Evolutionary conservation across 2,113 vertebrate species (phyloP), one percentile per base, ranked within the genome.

Genomic region (Hippocampus mohnikei): DNA sequence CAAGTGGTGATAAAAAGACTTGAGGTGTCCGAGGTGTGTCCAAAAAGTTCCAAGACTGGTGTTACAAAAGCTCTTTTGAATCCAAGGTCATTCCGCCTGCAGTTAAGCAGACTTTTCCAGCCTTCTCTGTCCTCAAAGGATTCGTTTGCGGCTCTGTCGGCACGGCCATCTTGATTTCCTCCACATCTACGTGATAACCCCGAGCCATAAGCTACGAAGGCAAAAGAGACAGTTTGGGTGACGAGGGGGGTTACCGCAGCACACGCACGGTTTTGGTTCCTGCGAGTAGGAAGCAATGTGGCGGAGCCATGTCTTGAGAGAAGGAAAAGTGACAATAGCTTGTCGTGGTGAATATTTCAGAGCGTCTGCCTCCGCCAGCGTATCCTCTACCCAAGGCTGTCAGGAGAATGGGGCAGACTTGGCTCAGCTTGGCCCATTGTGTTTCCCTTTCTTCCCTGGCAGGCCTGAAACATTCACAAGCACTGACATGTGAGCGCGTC

Each of bases 1-100:
- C 76, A 71, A 80, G 78, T 79, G 80, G 80, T 74, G 81, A 83
- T 83, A 84, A 81, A 85, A 84, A 73, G 72, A 80, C 78, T 82
- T 23, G 44, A 71, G 16, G 21, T 72, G 79, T 73, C 65, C 80
- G 74, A 37, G 11, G 37, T 13, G 25, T 4, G 59, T 61, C 29
- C 20, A 16, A 61, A 33, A 61, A 61, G 16, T 61, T 58, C 12
- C 23, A 58, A 12, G 55, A 56, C 55, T 53, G 20, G 20, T n/a
- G 52, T 53, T 9, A 2, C 20, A 53, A 21, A 21, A 53, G 18
- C 8, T 53, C 20, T 42, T 42, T 42, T 42, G 8, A 21, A 21
- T n/a, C 8, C 21, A 21, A 53, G 11, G 11, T 42, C 33, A 42
- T 8, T 42, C 41, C 15, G 0, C 46, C 16, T 50, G 5, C 15